Evolutionary conservation across 2,113 vertebrate species (phyloP).

Genomic region (Corythornis cristatus): DNA sequence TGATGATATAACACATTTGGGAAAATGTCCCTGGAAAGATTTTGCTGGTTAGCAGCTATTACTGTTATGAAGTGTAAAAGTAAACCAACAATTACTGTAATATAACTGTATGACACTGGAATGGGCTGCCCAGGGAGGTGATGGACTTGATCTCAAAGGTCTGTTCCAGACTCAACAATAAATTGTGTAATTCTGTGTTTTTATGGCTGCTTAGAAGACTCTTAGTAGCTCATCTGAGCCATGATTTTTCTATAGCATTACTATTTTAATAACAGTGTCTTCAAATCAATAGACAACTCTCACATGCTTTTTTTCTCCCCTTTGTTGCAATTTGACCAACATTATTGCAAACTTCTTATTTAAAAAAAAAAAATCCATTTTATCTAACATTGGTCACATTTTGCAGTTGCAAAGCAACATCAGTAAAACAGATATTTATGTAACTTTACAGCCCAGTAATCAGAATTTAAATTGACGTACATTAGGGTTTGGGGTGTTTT

Average conservation of each 20-base stretch:
- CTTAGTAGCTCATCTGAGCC: not conserved
- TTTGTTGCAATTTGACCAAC: not conserved
- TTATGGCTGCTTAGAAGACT: slow-evolving; percentile 1
- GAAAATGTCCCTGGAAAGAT: too few relatives aligned
- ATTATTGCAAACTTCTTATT: not conserved
- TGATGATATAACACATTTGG: too few relatives aligned
- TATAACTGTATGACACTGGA: not conserved
- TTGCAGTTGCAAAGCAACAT: not conserved
- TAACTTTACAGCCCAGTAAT: not conserved
- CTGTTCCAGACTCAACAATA: too few relatives aligned
- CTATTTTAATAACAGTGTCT: not conserved
- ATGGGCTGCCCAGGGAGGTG: too few relatives aligned
- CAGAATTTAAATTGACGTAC: not conserved
- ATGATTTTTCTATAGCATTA: not conserved
- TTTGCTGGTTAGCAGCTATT: too few relatives aligned
- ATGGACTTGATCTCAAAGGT: too few relatives aligned
- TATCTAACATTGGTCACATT: not conserved
- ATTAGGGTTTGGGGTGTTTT: not conserved
- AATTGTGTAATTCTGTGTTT: not conserved
- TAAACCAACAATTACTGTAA: not conserved
- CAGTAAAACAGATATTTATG: not conserved
- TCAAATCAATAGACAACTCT: not conserved
- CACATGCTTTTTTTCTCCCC: not conserved
- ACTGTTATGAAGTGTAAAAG: not conserved
- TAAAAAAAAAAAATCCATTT: not conserved